phyloP scores from a whole-genome alignment of 2,113 vertebrate species.

The Psittacula cyanocephala region DNA sequence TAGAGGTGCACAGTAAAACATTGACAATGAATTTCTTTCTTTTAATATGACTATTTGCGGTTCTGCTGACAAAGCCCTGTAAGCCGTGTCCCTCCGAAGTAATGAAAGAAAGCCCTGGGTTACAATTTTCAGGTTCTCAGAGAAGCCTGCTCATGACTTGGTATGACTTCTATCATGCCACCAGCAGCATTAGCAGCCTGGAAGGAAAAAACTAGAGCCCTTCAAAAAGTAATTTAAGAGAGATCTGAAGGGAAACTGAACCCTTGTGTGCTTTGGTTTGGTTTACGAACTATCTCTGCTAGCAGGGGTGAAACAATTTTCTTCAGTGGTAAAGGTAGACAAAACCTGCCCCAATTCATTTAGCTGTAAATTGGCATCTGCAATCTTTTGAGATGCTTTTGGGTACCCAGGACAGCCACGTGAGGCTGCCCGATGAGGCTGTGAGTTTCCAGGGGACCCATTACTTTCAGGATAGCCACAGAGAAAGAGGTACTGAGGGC shows the following conservation, averaged over 20 bases:
- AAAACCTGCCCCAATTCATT: background rate
- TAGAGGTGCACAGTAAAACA: background rate
- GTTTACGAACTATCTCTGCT: background rate
- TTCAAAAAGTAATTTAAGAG: background rate
- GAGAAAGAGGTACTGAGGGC: background rate
- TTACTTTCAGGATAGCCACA: fast-evolving
- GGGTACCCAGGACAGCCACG: background rate
- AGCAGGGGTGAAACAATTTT: background rate
- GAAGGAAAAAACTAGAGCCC: background rate
- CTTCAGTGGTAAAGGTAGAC: background rate
- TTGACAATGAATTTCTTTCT: background rate
- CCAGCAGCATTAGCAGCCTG: background rate
- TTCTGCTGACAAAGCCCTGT: background rate
- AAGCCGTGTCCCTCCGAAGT: background rate
- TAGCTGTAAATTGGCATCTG: background rate
- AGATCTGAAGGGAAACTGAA: background rate
- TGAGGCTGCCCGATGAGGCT: background rate
- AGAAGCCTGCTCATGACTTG: background rate
- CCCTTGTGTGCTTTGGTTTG: background rate
- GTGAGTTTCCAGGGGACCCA: background rate
- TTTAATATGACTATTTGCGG: background rate
- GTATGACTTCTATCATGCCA: background rate
- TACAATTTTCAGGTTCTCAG: background rate
- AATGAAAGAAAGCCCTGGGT: background rate
- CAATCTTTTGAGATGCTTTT: background rate